Percentiles rank a stretch among this genome's conserved stretches.
Conservation (phyloP, 1,140 invertebrate species). For the Ceratoteleas bidentatus region DNA sequence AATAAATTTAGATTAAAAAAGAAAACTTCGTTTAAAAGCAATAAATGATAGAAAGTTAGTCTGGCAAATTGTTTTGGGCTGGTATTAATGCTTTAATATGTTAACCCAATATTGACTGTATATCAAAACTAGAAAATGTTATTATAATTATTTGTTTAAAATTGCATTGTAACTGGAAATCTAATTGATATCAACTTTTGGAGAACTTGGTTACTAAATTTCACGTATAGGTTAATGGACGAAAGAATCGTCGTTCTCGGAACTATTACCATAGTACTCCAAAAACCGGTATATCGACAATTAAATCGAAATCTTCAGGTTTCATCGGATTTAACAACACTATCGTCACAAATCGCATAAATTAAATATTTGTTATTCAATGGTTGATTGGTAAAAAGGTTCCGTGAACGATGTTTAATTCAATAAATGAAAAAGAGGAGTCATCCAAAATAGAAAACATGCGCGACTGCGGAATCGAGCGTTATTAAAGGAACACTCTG, state of each 20-base stretch:
- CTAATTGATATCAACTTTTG: no score
- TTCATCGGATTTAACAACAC: conserved; percentile 27
- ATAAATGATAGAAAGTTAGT: no score
- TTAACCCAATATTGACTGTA: no score
- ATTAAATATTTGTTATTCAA: conserved; percentile 12
- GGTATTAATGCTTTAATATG: no score
- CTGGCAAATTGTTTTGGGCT: no score
- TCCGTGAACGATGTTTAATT: conserved; percentile 18
- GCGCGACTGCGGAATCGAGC: background rate
- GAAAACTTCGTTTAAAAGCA: no score
- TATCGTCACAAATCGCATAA: conserved; percentile 14
- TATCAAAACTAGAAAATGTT: no score
- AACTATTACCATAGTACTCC: conserved; percentile 22
- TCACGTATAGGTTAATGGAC: conserved; percentile 12
- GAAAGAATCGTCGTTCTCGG: conserved; percentile 13
- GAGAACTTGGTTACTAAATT: conserved; percentile 10
- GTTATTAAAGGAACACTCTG: conserved; percentile 13
- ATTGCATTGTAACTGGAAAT: no score
- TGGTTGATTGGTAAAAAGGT: conserved; percentile 14
- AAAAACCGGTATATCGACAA: conserved; percentile 36
- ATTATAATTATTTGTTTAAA: no score
- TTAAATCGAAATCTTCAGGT: conserved; percentile 16
- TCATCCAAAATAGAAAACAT: conserved; percentile 14
- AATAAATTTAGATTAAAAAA: no score
- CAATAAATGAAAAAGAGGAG: conserved; percentile 10